Evolutionary conservation across 1,140 invertebrate genomes (phyloP).

Genomic region (Lepidurus apus): DNA sequence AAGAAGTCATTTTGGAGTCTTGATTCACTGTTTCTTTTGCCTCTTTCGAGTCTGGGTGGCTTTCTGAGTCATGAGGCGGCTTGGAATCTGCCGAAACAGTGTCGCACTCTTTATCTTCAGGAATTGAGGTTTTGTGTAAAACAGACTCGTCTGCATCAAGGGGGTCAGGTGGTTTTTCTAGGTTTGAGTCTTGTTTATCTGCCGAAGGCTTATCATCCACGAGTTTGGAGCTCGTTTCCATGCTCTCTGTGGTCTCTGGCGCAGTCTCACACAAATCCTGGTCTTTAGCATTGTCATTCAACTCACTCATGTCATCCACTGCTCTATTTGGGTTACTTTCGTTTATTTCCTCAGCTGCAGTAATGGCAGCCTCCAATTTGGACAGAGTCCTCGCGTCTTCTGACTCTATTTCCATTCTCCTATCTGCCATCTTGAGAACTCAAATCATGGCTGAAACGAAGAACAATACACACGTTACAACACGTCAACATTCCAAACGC

Average conservation of each 20-base stretch:
- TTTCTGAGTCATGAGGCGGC: too few species aligned
- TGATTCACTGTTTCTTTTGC: background rate
- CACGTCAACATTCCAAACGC: background rate
- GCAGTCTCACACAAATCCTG: background rate
- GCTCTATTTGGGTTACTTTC: background rate
- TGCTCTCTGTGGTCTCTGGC: background rate
- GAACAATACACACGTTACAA: background rate
- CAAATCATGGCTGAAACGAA: background rate
- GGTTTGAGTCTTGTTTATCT: background rate
- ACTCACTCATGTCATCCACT: background rate
- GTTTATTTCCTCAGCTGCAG: slow-evolving; percentile 1
- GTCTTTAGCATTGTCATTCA: background rate
- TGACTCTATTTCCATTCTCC: background rate
- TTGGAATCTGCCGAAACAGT: background rate
- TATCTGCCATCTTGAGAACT: background rate
- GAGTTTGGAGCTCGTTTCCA: background rate
- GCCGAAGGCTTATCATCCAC: background rate
- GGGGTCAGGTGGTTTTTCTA: background rate
- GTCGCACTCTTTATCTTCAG: background rate
- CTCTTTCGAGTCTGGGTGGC: too few species aligned
- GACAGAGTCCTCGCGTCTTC: background rate
- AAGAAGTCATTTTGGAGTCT: background rate
- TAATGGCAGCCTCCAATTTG: background rate
- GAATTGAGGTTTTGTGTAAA: background rate
- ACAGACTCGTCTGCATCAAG: background rate